Evolutionary conservation across 2,888 invertebrate species (phyloP), one percentile per base, ranked within the genome.

Genomic region (Apamea crenata): DNA sequence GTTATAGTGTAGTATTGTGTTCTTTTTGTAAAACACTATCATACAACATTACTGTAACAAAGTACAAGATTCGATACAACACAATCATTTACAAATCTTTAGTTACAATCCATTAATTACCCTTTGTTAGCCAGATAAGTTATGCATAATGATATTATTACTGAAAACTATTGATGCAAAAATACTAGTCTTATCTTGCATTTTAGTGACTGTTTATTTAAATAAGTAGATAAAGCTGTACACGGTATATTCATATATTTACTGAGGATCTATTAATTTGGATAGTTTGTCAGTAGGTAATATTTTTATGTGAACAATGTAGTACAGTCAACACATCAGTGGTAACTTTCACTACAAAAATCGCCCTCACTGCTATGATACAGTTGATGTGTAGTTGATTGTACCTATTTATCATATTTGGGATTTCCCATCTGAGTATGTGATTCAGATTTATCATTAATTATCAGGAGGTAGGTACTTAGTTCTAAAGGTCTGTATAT

Each of bases 21-120:
- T 53, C 32, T 71, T 71, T 70, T 32, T 71, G 36, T 32, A 50
- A 56, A 53, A 36, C 25, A 50, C 32, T 36, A 36, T n/a, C 70
- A n/a, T 18, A 32, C 18, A 70, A 36, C 25, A 53, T 70, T 70
- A 32, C 18, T 36, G 4, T n/a, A 12, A n/a, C 18, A n/a, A n/a
- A n/a, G 10, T 70, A 25, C 10, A 56, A 71, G 56, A 36, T 56
- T 18, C 6, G 6, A 56, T 59, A 53, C 25, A 36, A 53, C 25
- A n/a, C 25, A 70, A 25, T 32, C 36, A 53, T 70, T 25, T 36
- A 50, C 32, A 32, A 25, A 50, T 50, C 50, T 32, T 50, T 70
- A 2, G 10, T 32, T 25, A 16, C 25, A 18, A 50, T 32, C 25
- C 14, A 47, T 47, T 14, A 50, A 7, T 47, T 21, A 69, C 14